Evolutionary conservation across 2,888 invertebrate genomes (phyloP), one percentile per base, ranked within the genome.

Genomic region (Carabus problematicus): DNA sequence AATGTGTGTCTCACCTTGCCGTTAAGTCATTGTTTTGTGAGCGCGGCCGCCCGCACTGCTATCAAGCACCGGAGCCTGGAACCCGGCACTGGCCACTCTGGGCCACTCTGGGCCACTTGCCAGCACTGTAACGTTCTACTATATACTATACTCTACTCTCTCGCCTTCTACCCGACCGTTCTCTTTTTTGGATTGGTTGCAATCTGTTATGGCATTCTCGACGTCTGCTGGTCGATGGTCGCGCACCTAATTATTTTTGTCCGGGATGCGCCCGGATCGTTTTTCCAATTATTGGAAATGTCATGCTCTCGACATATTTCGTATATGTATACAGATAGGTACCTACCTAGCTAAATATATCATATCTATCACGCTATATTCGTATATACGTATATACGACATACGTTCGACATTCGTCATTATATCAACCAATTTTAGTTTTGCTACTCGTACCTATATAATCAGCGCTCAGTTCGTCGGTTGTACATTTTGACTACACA

Each of bases 1-100:
- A 69, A 69, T 69, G 62, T 69, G 68, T 69, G 68, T 69, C 68
- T 69, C 68, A 69, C 68, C 68, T 69, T 69, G 61, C 67, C 59
- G 61, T 69, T 69, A 69, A 69, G 68, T 69, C 68, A 69, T 69
- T 69, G 68, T 69, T 61, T 69, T 69, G 62, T 62, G 61, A 18
- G 61, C 43, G 43, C 55, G 41, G 61, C 60, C 55, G 62, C 62
- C 55, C 68, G 61, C 68, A 40, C 55, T 61, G 68, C 61, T 69
- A 55, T 61, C 67, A 49, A 60, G 52, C 59, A 29, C 56, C 43
- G 45, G 18, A 49, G 41, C 19, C 42, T 18, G 43, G 56, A 55
- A 56, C 55, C 64, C 43, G 39, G 29, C 45, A 19, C 18, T 12
- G 41, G 59, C 58, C 29, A 29, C 29, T 29, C 29, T 19, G 40